These are phyloP conservation scores for Calidris pugnax DNA, from an alignment of 2,113 vertebrate genomes.

Conservation along the genomic window DNA sequence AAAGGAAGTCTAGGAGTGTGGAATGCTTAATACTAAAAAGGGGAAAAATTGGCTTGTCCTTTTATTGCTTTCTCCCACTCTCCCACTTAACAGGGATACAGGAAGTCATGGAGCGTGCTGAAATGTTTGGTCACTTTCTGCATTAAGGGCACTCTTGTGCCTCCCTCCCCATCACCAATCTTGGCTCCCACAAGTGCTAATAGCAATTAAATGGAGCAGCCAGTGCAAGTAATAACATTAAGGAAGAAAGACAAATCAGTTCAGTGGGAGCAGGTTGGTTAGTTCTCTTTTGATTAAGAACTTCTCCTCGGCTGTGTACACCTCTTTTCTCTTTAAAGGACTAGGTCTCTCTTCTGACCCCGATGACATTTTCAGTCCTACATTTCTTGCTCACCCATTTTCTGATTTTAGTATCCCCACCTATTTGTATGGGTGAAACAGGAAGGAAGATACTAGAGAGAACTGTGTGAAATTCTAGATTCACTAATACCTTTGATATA, in stretches of 20 bases:
- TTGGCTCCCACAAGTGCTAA: not conserved
- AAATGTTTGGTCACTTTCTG: conserved; percentile 7
- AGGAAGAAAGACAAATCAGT: conserved; percentile 5
- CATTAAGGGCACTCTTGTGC: not conserved
- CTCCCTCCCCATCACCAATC: not conserved
- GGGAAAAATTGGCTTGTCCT: not conserved
- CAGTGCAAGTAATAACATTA: not conserved
- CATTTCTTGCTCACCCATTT: not conserved
- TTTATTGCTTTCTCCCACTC: not conserved
- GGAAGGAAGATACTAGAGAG: not conserved
- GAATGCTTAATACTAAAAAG: not conserved
- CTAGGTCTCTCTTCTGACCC: not conserved
- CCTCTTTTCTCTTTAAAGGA: not conserved
- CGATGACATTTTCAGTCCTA: not conserved
- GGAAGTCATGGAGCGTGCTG: not conserved
- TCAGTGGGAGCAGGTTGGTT: not conserved
- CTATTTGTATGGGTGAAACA: not conserved
- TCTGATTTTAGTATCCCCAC: not conserved
- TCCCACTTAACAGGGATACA: not conserved
- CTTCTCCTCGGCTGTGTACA: not conserved
- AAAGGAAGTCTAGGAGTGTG: not conserved
- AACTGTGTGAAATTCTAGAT: not conserved
- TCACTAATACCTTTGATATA: not conserved
- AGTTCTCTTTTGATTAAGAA: conserved; percentile 8
- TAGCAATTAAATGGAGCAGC: not conserved